Conservation (phyloP, 1,140 invertebrate genomes). For the Heliconius hermathena region DNA sequence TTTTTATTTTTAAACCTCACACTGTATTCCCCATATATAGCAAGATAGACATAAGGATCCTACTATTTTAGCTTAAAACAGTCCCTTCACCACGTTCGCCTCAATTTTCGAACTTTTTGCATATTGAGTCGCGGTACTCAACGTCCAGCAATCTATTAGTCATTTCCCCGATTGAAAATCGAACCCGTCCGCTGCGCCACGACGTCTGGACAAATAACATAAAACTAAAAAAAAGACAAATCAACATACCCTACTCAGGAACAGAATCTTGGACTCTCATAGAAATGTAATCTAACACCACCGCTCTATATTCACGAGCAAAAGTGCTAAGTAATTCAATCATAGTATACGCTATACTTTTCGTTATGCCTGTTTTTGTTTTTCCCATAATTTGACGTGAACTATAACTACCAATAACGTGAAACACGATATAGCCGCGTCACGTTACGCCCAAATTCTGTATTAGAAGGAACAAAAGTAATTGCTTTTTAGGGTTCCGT, state of each 20-base stretch:
- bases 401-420: background rate
- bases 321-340: conserved; percentile 6
- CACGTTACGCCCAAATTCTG: background rate
- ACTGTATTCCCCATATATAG: no score
- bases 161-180: no score
- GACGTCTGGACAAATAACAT: no score
- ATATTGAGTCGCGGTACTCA: no score
- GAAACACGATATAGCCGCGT: background rate
- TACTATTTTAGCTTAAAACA: no score
- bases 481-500: background rate
- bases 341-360: background rate
- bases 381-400: conserved; percentile 3
- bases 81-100: no score
- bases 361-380: background rate
- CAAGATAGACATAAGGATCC: no score
- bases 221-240: no score
- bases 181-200: no score
- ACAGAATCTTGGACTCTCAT: background rate
- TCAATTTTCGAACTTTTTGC: no score
- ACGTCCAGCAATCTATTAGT: no score
- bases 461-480: conserved; percentile 4
- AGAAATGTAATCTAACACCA: background rate
- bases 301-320: background rate
- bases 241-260: background rate
- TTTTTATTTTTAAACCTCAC: no score